phyloP scores from a whole-genome alignment of 2,797 vertebrate species.

The Ceryle rudis region DNA sequence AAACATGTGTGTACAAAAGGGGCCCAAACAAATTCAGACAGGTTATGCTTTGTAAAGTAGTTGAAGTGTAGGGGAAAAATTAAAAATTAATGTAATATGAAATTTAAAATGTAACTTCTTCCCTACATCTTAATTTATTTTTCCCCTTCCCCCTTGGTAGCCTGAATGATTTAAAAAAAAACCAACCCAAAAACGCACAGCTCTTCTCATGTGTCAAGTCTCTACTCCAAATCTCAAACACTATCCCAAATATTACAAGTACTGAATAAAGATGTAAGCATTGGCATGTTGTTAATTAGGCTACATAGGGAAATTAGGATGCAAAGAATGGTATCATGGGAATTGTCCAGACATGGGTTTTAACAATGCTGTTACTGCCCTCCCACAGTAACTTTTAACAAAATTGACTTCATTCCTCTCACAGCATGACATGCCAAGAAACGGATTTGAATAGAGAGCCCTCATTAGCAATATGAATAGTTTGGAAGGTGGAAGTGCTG shows the following conservation, averaged over 20 bases:
- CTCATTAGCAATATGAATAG: conserved; percentile 39
- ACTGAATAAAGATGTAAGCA: conserved; percentile 32
- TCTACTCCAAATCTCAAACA: conserved; percentile 4
- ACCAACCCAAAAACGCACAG: background rate
- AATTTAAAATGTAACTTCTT: background rate
- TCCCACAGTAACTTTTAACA: conserved; percentile 26
- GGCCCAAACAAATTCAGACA: background rate
- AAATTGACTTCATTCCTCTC: conserved; percentile 27
- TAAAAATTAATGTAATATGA: background rate
- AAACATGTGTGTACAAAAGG: background rate
- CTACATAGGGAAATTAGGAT: conserved; percentile 30
- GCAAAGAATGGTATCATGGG: background rate
- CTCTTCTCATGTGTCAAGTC: background rate
- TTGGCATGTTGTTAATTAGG: conserved; percentile 7
- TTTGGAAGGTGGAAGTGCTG: background rate
- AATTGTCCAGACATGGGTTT: conserved; percentile 27
- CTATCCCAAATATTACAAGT: background rate
- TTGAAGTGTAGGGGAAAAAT: background rate
- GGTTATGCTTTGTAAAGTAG: background rate
- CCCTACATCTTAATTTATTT: background rate
- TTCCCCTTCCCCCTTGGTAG: background rate
- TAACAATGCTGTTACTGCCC: conserved; percentile 24
- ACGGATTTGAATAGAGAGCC: conserved; percentile 11
- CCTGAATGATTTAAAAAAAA: background rate
- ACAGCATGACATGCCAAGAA: conserved; percentile 9